A percentile compares a stretch with the other conserved stretches of the same genome.
Evolutionary conservation across 2,797 vertebrate genomes (phyloP).

Genomic region (Acanthornis magna): DNA sequence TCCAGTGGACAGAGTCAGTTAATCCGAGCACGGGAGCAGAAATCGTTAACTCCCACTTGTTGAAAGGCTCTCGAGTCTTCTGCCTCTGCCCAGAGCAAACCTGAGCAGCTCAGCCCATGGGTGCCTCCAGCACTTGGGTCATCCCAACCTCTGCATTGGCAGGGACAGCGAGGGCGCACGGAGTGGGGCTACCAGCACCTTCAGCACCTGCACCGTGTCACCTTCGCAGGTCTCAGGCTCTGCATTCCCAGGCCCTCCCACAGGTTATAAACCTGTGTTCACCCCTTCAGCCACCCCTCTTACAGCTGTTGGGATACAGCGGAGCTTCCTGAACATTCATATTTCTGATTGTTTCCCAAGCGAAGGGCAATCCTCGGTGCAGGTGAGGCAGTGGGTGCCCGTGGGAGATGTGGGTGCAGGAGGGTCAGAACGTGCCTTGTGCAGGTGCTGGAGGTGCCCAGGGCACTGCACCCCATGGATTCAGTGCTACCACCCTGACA

Average conservation of each 20-base stretch:
- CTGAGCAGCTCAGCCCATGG: background rate
- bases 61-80: background rate
- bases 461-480: background rate
- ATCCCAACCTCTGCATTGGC: background rate
- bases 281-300: background rate
- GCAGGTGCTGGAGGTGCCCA: background rate
- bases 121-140: background rate
- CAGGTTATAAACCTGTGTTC: background rate
- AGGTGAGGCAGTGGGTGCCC: background rate
- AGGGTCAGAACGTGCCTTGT: background rate
- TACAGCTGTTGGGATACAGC: background rate
- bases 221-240: background rate
- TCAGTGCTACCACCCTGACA: background rate
- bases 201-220: rapidly evolving
- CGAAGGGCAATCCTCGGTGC: background rate
- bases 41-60: background rate
- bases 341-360: background rate
- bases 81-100: background rate
- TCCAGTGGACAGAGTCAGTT: background rate
- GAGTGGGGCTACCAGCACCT: background rate
- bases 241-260: background rate
- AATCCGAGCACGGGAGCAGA: background rate
- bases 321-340: background rate
- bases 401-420: background rate
- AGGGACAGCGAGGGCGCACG: background rate